Conservation (phyloP, 2,113 vertebrate species). For the Chamaetylas fuelleborni region DNA sequence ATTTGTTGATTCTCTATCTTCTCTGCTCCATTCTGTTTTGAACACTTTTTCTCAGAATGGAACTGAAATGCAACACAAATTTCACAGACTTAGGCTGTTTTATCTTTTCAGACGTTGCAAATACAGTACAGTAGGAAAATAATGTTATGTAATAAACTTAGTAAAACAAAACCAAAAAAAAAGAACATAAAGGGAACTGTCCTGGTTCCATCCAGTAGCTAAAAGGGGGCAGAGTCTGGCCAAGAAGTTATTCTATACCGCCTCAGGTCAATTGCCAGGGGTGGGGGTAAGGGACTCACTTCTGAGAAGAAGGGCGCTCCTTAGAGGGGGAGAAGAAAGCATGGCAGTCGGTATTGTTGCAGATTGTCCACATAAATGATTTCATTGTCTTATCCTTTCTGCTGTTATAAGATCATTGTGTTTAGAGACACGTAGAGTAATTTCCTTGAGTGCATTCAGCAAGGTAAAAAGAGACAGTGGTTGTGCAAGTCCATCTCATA, state of each 20-base stretch:
- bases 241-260: neutral
- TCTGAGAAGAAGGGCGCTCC: neutral
- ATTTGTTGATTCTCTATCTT: neutral
- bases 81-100: neutral
- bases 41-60: neutral
- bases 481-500: neutral
- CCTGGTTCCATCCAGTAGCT: neutral
- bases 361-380: neutral
- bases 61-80: neutral
- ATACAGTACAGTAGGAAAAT: neutral
- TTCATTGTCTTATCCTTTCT: neutral
- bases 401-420: neutral
- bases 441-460: neutral
- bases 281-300: rapidly evolving
- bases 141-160: neutral
- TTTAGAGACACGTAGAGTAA: neutral
- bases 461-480: neutral
- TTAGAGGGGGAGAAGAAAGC: neutral
- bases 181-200: neutral
- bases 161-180: neutral
- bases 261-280: neutral
- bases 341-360: rapidly evolving
- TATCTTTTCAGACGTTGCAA: neutral
- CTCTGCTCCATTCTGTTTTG: neutral
- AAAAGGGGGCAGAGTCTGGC: neutral